Percentiles rank a stretch among this genome's conserved stretches.
Conservation (phyloP, 2,797 vertebrate genomes). For the Hydrophis major region DNA sequence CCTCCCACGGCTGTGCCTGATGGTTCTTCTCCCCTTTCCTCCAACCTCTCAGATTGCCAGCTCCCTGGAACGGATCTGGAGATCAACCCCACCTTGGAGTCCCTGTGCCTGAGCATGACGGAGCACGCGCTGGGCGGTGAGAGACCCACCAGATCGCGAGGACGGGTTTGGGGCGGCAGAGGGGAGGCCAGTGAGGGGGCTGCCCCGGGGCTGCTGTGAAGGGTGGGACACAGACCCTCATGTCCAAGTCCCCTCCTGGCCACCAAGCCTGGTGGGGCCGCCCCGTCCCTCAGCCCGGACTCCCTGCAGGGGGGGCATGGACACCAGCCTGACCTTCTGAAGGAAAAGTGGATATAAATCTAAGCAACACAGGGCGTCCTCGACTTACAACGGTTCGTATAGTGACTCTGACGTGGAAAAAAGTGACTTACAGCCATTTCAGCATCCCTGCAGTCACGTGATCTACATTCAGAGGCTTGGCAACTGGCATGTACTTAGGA, state of each 20-base stretch:
- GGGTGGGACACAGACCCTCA: not conserved
- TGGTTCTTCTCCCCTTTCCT: not conserved
- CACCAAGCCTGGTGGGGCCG: not conserved
- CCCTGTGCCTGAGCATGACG: constrained; percentile 98
- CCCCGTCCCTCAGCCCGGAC: not conserved
- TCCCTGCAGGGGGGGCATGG: not conserved
- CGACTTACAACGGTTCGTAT: too few species aligned
- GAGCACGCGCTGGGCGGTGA: constrained; percentile 97
- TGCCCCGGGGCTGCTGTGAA: too few species aligned
- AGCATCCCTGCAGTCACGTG: too few species aligned
- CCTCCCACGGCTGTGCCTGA: too few species aligned
- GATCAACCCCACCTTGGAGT: constrained; percentile 97
- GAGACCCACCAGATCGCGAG: not conserved
- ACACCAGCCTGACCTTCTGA: not conserved
- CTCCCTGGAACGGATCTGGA: constrained; percentile 91
- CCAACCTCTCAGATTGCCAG: constrained; percentile 83
- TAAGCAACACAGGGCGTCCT: not conserved
- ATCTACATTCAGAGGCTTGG: too few species aligned
- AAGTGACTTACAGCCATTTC: too few species aligned
- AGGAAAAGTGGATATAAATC: not conserved
- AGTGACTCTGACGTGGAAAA: too few species aligned
- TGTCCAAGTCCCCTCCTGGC: not conserved
- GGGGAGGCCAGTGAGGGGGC: not conserved
- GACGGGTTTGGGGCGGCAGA: too few species aligned
- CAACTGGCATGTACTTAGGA: too few species aligned